Conservation (phyloP, 2,113 vertebrate genomes). For the Lutjanus erythropterus region DNA sequence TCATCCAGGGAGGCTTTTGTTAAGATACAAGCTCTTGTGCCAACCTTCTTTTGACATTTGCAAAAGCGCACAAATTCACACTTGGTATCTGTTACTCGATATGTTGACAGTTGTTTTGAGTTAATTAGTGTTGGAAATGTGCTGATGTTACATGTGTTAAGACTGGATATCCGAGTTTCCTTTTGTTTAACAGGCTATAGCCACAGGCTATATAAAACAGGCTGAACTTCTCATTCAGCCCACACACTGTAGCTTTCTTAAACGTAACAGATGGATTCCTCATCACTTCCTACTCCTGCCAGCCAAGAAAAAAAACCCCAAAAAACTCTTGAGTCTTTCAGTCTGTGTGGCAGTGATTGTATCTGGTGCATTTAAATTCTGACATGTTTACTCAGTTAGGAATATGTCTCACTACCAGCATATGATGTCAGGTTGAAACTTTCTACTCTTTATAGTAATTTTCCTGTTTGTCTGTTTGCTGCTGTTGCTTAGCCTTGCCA, state of each 20-base stretch:
- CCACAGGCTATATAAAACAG: slow-evolving; percentile 5
- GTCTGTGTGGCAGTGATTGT: neutral
- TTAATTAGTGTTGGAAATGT: neutral
- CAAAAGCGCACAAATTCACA: neutral
- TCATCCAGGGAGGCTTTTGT: neutral
- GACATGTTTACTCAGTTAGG: neutral
- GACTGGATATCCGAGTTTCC: neutral
- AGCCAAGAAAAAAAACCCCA: neutral
- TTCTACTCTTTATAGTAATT: neutral
- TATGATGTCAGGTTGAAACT: neutral
- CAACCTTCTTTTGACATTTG: neutral
- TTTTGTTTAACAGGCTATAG: slow-evolving; percentile 1
- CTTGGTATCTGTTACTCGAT: neutral
- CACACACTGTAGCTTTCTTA: slow-evolving; percentile 19
- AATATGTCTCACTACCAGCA: neutral
- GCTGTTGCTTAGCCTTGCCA: neutral
- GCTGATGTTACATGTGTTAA: neutral
- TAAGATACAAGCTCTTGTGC: neutral
- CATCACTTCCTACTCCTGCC: slow-evolving; percentile 11
- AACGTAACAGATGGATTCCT: slow-evolving; percentile 44
- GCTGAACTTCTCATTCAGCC: slow-evolving; percentile 13
- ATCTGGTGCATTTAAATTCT: neutral
- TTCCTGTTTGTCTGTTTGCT: neutral
- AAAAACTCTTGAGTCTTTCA: neutral
- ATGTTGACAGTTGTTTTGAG: neutral